phyloP scores from a whole-genome alignment of 1,140 invertebrate species.

The Armadillidium nasatum region DNA sequence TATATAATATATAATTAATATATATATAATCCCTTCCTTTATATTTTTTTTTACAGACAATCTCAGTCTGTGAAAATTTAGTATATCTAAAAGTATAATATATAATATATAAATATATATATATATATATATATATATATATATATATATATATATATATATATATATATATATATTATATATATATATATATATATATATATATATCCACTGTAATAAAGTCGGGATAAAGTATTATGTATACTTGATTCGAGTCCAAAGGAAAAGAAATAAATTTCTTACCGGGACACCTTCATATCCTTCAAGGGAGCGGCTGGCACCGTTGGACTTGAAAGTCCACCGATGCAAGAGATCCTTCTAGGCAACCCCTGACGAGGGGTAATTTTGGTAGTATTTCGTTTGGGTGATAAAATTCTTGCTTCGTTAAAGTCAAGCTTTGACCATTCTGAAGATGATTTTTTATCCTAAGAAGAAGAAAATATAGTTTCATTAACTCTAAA shows the following conservation, averaged over 20 bases:
- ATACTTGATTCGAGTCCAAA: neutral
- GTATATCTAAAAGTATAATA: no score
- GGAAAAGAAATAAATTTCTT: neutral
- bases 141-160: no score
- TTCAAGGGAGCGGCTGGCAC: conserved; percentile 16
- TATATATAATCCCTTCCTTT: no score
- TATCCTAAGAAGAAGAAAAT: no score
- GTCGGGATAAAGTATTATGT: neutral
- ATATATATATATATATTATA: neutral
- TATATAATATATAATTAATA: no score
- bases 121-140: no score
- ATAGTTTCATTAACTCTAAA: no score
- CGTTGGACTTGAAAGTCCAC: conserved; percentile 11
- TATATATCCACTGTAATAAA: neutral
- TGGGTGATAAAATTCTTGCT: neutral
- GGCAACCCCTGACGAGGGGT: neutral
- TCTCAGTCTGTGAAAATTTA: no score
- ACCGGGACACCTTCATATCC: conserved; percentile 41
- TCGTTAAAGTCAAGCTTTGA: neutral
- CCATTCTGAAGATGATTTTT: neutral
- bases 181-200: conserved; percentile 16
- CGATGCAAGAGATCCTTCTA: conserved; percentile 32
- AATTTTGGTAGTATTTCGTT: neutral
- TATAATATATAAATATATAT: no score
- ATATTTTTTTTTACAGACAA: no score